Conservation (phyloP, 1,140 invertebrate genomes). For the Meloidogyne hapla region DNA sequence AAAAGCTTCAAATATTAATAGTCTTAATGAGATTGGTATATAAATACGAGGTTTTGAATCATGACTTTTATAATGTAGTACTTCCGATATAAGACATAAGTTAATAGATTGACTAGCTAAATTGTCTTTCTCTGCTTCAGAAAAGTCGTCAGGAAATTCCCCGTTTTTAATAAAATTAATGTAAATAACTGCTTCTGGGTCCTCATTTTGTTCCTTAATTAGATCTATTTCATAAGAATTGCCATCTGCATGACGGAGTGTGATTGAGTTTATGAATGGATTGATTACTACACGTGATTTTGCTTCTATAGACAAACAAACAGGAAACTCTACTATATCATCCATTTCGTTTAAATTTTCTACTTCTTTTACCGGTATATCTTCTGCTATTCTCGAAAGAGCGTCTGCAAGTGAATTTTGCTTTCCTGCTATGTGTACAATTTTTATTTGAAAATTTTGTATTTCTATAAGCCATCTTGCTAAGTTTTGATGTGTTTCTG, state of each 20-base stretch:
- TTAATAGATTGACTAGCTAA: not conserved
- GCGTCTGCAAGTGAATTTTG: constrained; percentile 16
- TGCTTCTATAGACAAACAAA: not conserved
- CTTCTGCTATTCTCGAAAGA: not conserved
- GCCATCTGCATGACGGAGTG: not conserved
- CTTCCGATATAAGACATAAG: not conserved
- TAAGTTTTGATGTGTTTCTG: not conserved
- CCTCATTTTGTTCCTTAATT: not conserved
- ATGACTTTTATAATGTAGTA: not conserved
- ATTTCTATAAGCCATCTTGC: constrained; percentile 25
- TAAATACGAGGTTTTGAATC: too few relatives aligned
- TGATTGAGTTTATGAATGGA: not conserved
- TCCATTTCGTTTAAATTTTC: constrained; percentile 8
- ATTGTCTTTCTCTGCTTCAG: not conserved
- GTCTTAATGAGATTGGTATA: too few relatives aligned
- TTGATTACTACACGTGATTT: not conserved
- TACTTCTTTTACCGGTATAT: not conserved
- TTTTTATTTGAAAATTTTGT: constrained; percentile 19
- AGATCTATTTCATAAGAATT: constrained; percentile 2
- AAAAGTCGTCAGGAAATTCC: not conserved
- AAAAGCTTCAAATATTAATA: too few relatives aligned
- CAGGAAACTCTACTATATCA: constrained; percentile 22
- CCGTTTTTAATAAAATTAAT: not conserved
- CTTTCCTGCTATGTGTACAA: constrained; percentile 9
- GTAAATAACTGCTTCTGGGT: not conserved